These are phyloP conservation scores for Pollimyrus isidori DNA, from an alignment of 2,113 vertebrate species.

Conservation along the genomic window DNA sequence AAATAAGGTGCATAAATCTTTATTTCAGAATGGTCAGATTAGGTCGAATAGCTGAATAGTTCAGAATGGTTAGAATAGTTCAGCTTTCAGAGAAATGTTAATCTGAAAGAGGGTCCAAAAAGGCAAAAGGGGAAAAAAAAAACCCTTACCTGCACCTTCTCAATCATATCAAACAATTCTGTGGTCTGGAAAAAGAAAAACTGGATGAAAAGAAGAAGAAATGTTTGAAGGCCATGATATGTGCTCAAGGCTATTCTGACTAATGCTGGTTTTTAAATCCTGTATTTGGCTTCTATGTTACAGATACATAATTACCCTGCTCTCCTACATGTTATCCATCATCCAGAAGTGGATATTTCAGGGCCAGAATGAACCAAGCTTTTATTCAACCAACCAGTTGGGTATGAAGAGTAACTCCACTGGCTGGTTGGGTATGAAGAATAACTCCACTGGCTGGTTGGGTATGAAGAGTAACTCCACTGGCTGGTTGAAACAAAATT, in stretches of 20 bases:
- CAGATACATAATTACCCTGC: background rate
- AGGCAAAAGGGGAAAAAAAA: conserved; percentile 23
- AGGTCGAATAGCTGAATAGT: too few relatives aligned
- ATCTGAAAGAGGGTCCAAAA: background rate
- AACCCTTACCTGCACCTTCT: conserved; percentile 75
- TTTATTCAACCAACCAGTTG: background rate
- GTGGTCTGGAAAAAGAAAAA: conserved; percentile 55
- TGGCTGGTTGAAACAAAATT: background rate
- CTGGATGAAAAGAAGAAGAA: background rate
- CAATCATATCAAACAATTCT: conserved; percentile 85
- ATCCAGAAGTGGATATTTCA: background rate
- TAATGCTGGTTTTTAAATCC: background rate
- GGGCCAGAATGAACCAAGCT: background rate
- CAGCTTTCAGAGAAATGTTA: background rate
- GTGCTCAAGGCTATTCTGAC: background rate
- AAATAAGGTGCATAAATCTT: background rate
- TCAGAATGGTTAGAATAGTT: background rate
- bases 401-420: background rate
- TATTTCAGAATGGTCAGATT: background rate
- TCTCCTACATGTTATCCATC: background rate
- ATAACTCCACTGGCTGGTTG: background rate
- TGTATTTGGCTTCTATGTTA: background rate
- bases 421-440: background rate
- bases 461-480: background rate
- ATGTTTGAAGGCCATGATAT: background rate